Base-by-base conservation (phyloP, 2,113 vertebrate genomes). In the Pomatostomus ruficeps region DNA sequence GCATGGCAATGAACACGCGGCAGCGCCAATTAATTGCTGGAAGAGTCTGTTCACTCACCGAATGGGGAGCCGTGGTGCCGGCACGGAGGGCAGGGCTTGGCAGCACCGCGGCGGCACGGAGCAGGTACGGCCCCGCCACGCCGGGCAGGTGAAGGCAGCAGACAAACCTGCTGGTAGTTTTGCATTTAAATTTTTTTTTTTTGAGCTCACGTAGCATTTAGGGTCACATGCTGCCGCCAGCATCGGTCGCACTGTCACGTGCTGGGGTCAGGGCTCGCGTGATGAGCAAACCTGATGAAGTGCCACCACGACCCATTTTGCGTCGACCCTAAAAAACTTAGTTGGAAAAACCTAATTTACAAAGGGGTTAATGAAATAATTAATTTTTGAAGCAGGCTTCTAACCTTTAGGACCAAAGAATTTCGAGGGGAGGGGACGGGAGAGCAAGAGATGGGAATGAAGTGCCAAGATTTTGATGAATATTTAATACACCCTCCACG, bases 221-320 rank as follows among this genome's bases (percentile, higher is more conserved):
- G 91, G 92, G 97, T 97, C 97, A 96, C 97, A 96, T 87, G 97
- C 93, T 92, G 97, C 96, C 52, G 70, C 45, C 29, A 96, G 95
- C 97, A 95, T 81, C 95, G 62, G 79, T 84, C 82, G 89, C 84
- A 75, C 70, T 55, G 8, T 97, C 96, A 96, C 95, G 62, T 94
- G 97, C 97, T 46, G 72, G 95, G 97, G 97, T 95, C 97, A 95
- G 95, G 96, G 84, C 93, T 96, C 97, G 95, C 91, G 85, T 96
- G 97, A 93, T 4, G 91, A 85, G 73, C 82, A 55, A 85, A 92
- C 88, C 94, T 68, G 96, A 92, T 15, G 46, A 77, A 46, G 71
- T 35, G 88, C 63, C 93, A 86, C 84, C 65, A 11, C 9, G 5
- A 65, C 76, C 73, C 78, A 2, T 48, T 91, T 67, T 7, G 33